Percentiles rank a stretch among this genome's conserved stretches.
Evolutionary conservation across 2,797 vertebrate species (phyloP).

Genomic region (Acanthurus lineatus): DNA sequence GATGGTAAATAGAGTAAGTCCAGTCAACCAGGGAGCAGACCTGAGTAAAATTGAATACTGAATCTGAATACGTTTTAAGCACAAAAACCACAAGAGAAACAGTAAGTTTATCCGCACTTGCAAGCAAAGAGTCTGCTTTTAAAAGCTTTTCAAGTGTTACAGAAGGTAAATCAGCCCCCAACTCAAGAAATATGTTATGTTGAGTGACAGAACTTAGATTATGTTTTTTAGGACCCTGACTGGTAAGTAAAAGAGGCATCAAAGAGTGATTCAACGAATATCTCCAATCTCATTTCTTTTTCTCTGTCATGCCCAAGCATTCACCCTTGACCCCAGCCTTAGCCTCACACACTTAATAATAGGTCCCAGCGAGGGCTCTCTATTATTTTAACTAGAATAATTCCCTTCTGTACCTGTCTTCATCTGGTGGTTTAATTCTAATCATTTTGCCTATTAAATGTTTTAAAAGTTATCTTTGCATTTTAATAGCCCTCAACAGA

Average conservation of each 20-base stretch:
- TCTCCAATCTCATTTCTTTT: slow-evolving; percentile 14
- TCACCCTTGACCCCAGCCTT: slow-evolving; percentile 34
- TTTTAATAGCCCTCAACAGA: neutral
- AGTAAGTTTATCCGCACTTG: slow-evolving; percentile 13
- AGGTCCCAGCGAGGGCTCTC: slow-evolving; percentile 40
- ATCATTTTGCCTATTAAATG: slow-evolving; percentile 39
- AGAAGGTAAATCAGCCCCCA: slow-evolving; percentile 25
- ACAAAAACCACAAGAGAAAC: slow-evolving; percentile 17
- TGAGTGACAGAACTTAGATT: slow-evolving; percentile 16
- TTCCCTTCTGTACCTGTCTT: slow-evolving; percentile 6
- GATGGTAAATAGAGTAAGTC: slow-evolving; percentile 27
- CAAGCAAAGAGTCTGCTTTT: neutral
- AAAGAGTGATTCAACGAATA: slow-evolving; percentile 14
- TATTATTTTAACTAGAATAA: slow-evolving; percentile 21
- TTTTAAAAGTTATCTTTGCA: neutral
- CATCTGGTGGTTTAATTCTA: slow-evolving; percentile 22
- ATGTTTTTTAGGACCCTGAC: neutral
- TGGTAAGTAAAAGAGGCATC: neutral
- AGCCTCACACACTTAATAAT: slow-evolving; percentile 34
- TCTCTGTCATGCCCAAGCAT: slow-evolving; percentile 1
- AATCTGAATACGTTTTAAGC: slow-evolving; percentile 30
- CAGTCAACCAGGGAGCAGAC: slow-evolving; percentile 18
- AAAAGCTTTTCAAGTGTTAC: slow-evolving; percentile 22
- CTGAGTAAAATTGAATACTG: slow-evolving; percentile 8
- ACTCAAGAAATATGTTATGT: neutral